phyloP scores from a whole-genome alignment of 2,797 vertebrate species.

The Tympanoctomys barrerae region DNA sequence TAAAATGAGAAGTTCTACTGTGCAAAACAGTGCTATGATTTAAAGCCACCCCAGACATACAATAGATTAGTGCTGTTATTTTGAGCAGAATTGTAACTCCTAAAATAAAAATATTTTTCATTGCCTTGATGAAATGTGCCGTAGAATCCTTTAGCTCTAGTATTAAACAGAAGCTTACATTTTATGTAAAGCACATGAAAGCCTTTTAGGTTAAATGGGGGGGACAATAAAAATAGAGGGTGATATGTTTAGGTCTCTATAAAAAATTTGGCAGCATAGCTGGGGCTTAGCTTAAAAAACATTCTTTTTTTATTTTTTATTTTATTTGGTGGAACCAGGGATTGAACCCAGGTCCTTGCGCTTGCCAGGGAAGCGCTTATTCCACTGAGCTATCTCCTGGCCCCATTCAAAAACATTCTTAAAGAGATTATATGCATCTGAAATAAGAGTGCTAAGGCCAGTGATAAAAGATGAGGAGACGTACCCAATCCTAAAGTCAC shows the following conservation, averaged over 20 bases:
- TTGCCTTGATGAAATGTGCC: not conserved
- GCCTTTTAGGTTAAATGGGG: not conserved
- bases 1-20: not conserved
- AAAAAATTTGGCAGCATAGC: not conserved
- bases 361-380: too few relatives aligned
- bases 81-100: not conserved
- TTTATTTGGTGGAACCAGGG: too few relatives aligned
- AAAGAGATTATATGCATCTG: not conserved
- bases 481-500: not conserved
- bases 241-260: not conserved
- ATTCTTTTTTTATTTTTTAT: too few relatives aligned
- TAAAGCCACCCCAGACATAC: not conserved
- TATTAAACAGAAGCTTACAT: not conserved
- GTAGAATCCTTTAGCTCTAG: not conserved
- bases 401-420: not conserved
- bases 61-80: not conserved
- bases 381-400: too few relatives aligned
- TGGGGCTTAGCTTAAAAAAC: not conserved
- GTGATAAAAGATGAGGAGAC: not conserved
- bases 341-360: too few relatives aligned
- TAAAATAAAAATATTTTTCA: not conserved
- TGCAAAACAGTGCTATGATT: not conserved
- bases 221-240: not conserved
- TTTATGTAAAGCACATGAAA: not conserved
- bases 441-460: not conserved